phyloP scores from a whole-genome alignment of 1,140 invertebrate species.

The Penaeus chinensis region DNA sequence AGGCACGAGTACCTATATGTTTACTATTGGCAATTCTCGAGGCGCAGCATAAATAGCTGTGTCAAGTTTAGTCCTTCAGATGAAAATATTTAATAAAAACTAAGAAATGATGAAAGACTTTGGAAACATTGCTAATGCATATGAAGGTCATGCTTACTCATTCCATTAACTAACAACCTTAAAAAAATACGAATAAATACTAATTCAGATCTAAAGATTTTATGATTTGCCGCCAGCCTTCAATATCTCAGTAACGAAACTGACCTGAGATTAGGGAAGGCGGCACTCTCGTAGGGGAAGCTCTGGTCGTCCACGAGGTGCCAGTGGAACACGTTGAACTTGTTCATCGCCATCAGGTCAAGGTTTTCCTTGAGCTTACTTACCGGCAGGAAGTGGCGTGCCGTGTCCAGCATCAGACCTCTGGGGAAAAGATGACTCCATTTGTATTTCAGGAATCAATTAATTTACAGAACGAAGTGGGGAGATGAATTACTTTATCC shows the following conservation, averaged over 20 bases:
- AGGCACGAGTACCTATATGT: too few relatives aligned
- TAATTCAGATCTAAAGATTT: too few relatives aligned
- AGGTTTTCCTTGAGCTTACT: slow-evolving; percentile 76
- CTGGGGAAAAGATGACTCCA: slow-evolving; percentile 70
- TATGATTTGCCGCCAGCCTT: not conserved
- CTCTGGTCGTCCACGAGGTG: slow-evolving; percentile 92
- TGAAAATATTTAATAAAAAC: too few relatives aligned
- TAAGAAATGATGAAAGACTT: too few relatives aligned
- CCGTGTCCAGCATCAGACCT: slow-evolving; percentile 85
- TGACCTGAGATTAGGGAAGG: slow-evolving; percentile 81
- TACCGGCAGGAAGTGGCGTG: slow-evolving; percentile 82
- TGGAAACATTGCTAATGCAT: not conserved
- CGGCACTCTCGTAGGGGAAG: slow-evolving; percentile 85
- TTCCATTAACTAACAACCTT: not conserved
- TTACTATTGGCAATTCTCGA: too few relatives aligned
- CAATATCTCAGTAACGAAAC: slow-evolving; percentile 1
- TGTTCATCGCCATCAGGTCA: slow-evolving; percentile 88
- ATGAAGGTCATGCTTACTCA: not conserved
- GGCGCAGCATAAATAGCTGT: too few relatives aligned
- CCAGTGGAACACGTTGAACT: slow-evolving; percentile 95
- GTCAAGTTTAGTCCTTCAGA: too few relatives aligned
- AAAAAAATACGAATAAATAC: not conserved
- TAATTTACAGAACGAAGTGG: too few relatives aligned
- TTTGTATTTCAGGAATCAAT: not conserved
- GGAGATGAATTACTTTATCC: too few relatives aligned